These are phyloP conservation scores for Chaetoderma sp. DNA, from an alignment of 2,888 invertebrate species.

Conservation along the genomic window DNA sequence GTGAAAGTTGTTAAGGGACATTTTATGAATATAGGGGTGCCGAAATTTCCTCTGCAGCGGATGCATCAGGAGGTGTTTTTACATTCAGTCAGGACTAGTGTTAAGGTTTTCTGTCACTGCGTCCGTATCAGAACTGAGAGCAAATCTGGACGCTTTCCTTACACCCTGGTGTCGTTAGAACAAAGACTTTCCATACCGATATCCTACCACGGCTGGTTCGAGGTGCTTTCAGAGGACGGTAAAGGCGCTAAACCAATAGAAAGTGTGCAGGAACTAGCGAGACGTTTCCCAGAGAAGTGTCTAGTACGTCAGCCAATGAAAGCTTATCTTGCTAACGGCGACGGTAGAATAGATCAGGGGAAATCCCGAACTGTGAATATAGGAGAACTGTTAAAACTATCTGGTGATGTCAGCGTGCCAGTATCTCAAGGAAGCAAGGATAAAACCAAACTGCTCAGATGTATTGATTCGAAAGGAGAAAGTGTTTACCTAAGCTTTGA, in stretches of 20 bases:
- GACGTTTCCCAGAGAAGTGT: conserved; percentile 72
- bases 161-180: conserved; percentile 45
- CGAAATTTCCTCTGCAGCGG: conserved; percentile 74
- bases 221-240: conserved; percentile 93
- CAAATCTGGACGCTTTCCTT: conserved; percentile 30
- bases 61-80: conserved; percentile 86
- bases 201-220: conserved; percentile 91
- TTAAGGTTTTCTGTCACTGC: conserved; percentile 74
- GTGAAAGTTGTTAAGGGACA: conserved; percentile 94
- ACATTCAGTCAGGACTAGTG: conserved; percentile 80
- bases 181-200: conserved; percentile 88
- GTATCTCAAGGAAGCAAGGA: conserved; percentile 36
- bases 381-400: conserved; percentile 64
- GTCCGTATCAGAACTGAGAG: conserved; percentile 41
- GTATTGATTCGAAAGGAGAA: conserved; percentile 87
- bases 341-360: conserved; percentile 55
- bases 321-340: conserved; percentile 53
- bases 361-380: conserved; percentile 38
- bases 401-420: conserved; percentile 51
- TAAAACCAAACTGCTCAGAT: conserved; percentile 79
- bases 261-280: conserved; percentile 84
- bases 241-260: conserved; percentile 90
- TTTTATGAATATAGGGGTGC: conserved; percentile 90
- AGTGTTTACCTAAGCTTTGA: conserved; percentile 85
- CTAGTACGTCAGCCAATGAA: conserved; percentile 77